A percentile compares a stretch with the other conserved stretches of the same genome.
Evolutionary conservation across 2,113 vertebrate species (phyloP).

Genomic region (Platycercus adscitus): DNA sequence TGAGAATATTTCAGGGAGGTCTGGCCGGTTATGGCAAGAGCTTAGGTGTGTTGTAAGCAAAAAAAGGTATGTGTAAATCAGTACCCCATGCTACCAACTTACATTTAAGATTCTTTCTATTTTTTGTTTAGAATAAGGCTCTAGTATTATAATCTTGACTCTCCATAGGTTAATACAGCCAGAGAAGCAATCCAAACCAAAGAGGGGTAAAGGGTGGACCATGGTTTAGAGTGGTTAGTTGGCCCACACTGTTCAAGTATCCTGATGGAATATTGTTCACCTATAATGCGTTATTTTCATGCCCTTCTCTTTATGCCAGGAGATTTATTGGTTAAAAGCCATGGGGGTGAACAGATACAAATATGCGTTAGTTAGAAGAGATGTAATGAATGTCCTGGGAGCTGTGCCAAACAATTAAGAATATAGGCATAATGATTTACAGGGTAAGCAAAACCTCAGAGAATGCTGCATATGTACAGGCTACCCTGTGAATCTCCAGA

Average conservation of each 20-base stretch:
- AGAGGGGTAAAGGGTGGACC: not conserved
- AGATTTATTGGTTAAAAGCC: not conserved
- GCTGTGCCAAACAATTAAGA: slow-evolving; percentile 31
- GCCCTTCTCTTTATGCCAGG: not conserved
- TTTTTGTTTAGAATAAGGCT: not conserved
- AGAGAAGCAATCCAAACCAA: not conserved
- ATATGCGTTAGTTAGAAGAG: not conserved
- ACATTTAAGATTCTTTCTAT: not conserved
- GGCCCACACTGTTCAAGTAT: not conserved
- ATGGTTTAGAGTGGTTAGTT: not conserved
- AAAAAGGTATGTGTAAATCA: not conserved
- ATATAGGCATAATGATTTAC: slow-evolving; percentile 5
- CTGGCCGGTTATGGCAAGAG: not conserved
- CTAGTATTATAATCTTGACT: not conserved
- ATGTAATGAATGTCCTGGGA: slow-evolving; percentile 35
- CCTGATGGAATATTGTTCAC: not conserved
- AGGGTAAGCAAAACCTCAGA: not conserved
- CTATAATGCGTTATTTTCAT: not conserved
- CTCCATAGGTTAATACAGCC: not conserved
- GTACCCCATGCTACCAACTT: not conserved
- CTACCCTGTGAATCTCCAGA: not conserved
- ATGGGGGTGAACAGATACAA: not conserved
- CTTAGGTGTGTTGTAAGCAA: not conserved
- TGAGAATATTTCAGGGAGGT: not conserved
- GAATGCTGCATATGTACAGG: not conserved